Conservation (phyloP, 2,113 vertebrate genomes). For the Eulacestoma nigropectus region DNA sequence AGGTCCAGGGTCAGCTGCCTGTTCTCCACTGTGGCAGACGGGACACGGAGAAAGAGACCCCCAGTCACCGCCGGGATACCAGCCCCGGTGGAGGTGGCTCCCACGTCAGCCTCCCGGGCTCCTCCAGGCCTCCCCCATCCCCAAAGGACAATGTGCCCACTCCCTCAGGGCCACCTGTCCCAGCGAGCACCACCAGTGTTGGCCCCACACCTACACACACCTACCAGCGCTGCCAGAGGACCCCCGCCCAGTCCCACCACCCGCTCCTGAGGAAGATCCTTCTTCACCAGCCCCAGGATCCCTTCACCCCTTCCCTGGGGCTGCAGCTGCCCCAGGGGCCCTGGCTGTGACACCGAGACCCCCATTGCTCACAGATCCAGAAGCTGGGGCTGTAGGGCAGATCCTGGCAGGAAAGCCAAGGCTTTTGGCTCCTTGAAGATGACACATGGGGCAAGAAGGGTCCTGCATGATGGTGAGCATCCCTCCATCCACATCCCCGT, state of each 20-base stretch:
- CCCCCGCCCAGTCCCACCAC: not conserved
- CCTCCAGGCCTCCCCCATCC: accelerated
- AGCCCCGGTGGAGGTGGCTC: not conserved
- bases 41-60: not conserved
- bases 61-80: not conserved
- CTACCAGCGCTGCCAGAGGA: accelerated
- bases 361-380: accelerated
- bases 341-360: accelerated
- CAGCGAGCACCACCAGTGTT: accelerated
- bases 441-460: accelerated
- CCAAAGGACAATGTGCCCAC: accelerated
- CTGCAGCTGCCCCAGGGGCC: not conserved
- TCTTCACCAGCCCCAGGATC: not conserved
- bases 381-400: not conserved
- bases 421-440: not conserved
- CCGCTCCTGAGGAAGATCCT: not conserved
- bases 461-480: not conserved
- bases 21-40: slow-evolving; percentile 86
- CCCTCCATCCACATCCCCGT: accelerated
- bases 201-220: not conserved
- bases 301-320: not conserved
- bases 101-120: not conserved
- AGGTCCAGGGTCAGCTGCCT: slow-evolving; percentile 91
- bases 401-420: not conserved
- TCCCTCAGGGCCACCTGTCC: not conserved